A percentile compares a stretch with the other conserved stretches of the same genome.
Evolutionary conservation across 2,888 invertebrate species (phyloP).

Genomic region (Apamea crenata): DNA sequence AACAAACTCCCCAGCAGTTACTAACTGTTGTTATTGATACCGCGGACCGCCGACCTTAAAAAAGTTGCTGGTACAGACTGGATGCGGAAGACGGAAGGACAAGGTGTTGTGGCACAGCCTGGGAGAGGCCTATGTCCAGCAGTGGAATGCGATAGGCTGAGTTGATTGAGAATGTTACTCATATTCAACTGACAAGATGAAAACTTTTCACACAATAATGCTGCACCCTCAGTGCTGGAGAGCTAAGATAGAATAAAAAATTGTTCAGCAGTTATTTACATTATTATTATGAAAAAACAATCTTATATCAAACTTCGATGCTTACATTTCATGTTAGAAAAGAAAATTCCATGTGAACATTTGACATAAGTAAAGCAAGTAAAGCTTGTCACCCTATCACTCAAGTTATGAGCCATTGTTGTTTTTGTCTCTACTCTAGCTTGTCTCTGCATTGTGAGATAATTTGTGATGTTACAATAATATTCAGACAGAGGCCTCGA

Average conservation of each 20-base stretch:
- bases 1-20: too few species aligned
- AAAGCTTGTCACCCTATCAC: constrained; percentile 63
- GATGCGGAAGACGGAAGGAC: not conserved
- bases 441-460: constrained; percentile 73
- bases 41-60: not conserved
- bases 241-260: not conserved
- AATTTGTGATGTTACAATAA: constrained; percentile 75
- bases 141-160: not conserved
- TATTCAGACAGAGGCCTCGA: constrained; percentile 57
- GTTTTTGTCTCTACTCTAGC: constrained; percentile 75
- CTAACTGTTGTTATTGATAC: not conserved
- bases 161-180: not conserved
- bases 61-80: not conserved
- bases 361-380: too few species aligned
- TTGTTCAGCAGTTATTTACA: not conserved
- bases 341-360: too few species aligned
- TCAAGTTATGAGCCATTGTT: constrained; percentile 78
- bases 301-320: not conserved
- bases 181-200: not conserved
- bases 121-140: not conserved
- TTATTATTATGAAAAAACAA: not conserved
- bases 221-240: too few species aligned
- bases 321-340: too few species aligned
- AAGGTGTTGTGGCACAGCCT: not conserved
- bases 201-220: not conserved